Evolutionary conservation across 2,113 vertebrate species (phyloP), one percentile per base, ranked within the genome.

Genomic region (Donacobius atricapilla): DNA sequence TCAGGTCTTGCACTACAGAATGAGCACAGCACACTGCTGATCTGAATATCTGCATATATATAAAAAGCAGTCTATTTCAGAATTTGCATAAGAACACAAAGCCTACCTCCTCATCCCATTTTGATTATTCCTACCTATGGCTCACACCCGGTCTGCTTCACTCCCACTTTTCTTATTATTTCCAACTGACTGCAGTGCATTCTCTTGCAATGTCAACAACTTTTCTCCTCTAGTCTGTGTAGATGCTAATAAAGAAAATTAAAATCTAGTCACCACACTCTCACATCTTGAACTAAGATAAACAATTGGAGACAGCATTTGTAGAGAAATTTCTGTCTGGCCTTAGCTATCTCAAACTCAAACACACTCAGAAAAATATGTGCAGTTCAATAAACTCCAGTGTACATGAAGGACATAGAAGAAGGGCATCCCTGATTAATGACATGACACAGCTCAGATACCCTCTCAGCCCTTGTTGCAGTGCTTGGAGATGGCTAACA

Each of bases 1-100:
- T 91, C 14, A 77, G 72, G 70, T 75, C 35, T 81, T 50, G 42
- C 39, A 33, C 40, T 57, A 70, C 2, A 63, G 21, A 47, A 63
- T n/a, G 64, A 93, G 58, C 69, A 80, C n/a, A 78, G 39, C 35
- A 77, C 22, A 63, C 21, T 54, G 50, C 45, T 70, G 65, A 78
- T 91, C 77, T 75, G 69, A 70, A 35, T 66, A 79, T 84, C 39
- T 68, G 56, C 47, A 37, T 39, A 81, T 10, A 44, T 35, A 68
- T 45, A 94, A 87, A 44, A 87, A 93, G 77, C 64, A 82, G 58
- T 6, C 25, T 66, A 69, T 89, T 66, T 33, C 64, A 78, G 35
- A 94, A 91, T 89, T 89, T 95, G 73, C 87, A 93, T 89, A 71
- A 35, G 45, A 91, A 85, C 71, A 94, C 39, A 91, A 94, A 89